Base-by-base conservation (phyloP, 2,888 invertebrate genomes). In the Polia nebulosa region DNA sequence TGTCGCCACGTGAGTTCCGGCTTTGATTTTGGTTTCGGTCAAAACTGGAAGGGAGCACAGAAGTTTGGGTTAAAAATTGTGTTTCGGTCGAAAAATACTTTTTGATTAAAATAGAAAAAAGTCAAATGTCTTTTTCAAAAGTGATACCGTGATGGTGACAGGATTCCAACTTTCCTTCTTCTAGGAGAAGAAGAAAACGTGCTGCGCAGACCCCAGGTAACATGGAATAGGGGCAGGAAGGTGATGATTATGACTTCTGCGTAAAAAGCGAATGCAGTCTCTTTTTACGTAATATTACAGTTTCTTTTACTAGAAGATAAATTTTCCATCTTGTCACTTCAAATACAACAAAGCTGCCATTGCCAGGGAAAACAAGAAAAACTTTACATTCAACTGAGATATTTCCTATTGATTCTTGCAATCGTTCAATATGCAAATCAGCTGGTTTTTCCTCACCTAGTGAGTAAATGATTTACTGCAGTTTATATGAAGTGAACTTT, bases 371-470 rank as follows among this genome's bases (percentile, higher is more conserved):
- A 29, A 41, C 20, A 9, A 62, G 52, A 57, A 74, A 45, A 76
- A 65, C 51, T 36, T 47, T 6, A 22, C 45, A 45, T 58, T 41
- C 44, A 57, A 29, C n/a, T 1, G 20, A 13, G n/a, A 53, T 34
- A 60, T 60, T 71, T 71, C 47, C 32, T 44, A 61, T 76, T 59
- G 55, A 68, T 78, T 74, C 60, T 59, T 60, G 59, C 69, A 74
- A 52, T 32, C 55, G 57, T 60, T 74, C 34, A 60, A 78, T 76
- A 79, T 72, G 72, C 69, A 68, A 81, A 82, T n/a, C 55, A 62
- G 29, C 22, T 44, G 59, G 41, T 63, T 67, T 78, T 81, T 55
- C 44, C 22, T 58, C 29, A 47, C 36, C 39, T 49, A 74, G 6
- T 29, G 44, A 55, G 39, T 41, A 41, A 32, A 32, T 55, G 55